A percentile compares a stretch with the other conserved stretches of the same genome.
phyloP scores from a whole-genome alignment of 1,140 invertebrate genomes.

The Adelges cooleyi region DNA sequence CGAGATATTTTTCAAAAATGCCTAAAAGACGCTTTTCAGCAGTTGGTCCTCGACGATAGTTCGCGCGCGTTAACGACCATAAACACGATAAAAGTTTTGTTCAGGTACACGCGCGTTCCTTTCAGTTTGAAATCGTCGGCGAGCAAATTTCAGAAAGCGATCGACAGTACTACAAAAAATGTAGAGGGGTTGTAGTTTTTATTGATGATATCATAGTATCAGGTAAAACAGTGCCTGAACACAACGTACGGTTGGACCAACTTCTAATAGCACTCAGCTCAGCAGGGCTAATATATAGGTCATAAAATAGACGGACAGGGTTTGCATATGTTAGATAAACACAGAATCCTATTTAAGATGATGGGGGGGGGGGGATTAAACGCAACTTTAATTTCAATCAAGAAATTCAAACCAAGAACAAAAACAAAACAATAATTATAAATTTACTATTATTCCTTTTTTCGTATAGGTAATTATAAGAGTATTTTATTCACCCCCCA shows the following conservation, averaged over 20 bases:
- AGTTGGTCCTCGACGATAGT: background rate
- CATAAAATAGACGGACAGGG: background rate
- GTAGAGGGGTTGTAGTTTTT: too few relatives aligned
- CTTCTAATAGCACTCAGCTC: background rate
- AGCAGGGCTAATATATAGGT: background rate
- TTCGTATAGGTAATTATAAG: too few relatives aligned
- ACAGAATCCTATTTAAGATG: background rate
- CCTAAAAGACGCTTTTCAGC: background rate
- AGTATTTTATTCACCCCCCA: slow-evolving; percentile 42
- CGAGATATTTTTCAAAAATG: background rate
- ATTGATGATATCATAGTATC: too few relatives aligned
- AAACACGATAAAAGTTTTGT: background rate
- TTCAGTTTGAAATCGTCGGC: too few relatives aligned
- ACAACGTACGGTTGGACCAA: background rate
- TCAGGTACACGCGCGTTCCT: background rate
- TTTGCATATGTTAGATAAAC: background rate
- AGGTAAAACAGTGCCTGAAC: too few relatives aligned
- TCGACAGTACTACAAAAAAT: too few relatives aligned
- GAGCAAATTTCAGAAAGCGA: too few relatives aligned
- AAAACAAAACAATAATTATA: too few relatives aligned
- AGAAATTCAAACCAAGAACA: too few relatives aligned
- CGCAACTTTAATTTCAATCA: too few relatives aligned
- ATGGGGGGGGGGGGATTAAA: too few relatives aligned
- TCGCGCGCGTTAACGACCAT: background rate
- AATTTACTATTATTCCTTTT: too few relatives aligned